These are phyloP conservation scores for Papilio protenor DNA, from an alignment of 2,888 invertebrate species.

Conservation along the genomic window DNA sequence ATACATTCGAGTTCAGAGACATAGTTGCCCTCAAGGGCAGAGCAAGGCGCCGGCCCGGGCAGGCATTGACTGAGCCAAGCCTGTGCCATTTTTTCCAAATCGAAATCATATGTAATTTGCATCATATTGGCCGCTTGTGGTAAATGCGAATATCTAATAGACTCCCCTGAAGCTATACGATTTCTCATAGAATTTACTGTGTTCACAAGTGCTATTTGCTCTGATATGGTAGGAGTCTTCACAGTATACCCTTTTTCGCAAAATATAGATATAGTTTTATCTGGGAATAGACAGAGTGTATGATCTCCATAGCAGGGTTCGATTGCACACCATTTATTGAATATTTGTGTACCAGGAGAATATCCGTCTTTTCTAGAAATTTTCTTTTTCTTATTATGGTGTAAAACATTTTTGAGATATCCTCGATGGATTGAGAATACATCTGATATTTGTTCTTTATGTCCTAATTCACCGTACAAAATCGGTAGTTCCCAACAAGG, in stretches of 20 bases:
- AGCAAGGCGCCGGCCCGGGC: constrained; percentile 74
- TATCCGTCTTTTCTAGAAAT: constrained; percentile 42
- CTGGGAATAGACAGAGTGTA: constrained; percentile 71
- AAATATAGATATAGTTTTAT: constrained; percentile 57
- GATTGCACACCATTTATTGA: constrained; percentile 72
- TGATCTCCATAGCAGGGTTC: constrained; percentile 77
- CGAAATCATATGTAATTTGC: constrained; percentile 72
- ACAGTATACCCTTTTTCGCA: constrained; percentile 64
- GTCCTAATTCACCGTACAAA: constrained; percentile 64
- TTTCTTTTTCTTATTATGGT: constrained; percentile 44
- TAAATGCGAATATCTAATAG: constrained; percentile 63
- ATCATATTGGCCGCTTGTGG: constrained; percentile 75
- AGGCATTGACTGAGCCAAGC: constrained; percentile 75
- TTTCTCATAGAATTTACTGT: constrained; percentile 77
- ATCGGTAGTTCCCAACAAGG: constrained; percentile 75
- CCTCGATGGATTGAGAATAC: constrained; percentile 63
- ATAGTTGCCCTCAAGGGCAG: constrained; percentile 65
- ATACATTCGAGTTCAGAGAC: constrained; percentile 75
- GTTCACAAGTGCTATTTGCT: constrained; percentile 66
- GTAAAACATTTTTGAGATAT: constrained; percentile 62
- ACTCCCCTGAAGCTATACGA: constrained; percentile 66
- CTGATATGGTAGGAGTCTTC: constrained; percentile 56
- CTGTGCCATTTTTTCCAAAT: constrained; percentile 70
- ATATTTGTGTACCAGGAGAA: constrained; percentile 31
- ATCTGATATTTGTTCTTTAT: constrained; percentile 49